Evolutionary conservation across 2,113 vertebrate species (phyloP).

Genomic region (Protobothrops mucrosquamatus): DNA sequence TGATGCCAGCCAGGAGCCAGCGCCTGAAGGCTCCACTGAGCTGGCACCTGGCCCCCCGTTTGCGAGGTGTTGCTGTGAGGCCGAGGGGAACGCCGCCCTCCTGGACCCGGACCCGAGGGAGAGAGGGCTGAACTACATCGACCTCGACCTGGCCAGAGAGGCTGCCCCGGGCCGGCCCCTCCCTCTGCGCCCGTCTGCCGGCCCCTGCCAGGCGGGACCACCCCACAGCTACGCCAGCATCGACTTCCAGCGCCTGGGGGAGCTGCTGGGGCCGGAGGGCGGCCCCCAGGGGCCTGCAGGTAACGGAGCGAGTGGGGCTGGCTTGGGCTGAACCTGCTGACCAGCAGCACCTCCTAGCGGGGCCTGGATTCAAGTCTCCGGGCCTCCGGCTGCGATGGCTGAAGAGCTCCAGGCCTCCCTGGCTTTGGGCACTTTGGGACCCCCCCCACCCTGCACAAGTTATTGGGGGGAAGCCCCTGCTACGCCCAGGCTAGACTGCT

Average conservation of each 20-base stretch:
- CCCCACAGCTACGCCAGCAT: constrained; percentile 79
- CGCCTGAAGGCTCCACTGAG: not conserved
- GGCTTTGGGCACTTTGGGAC: not conserved
- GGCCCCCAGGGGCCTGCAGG: constrained; percentile 68
- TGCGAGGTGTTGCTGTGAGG: constrained; percentile 65
- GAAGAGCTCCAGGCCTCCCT: not conserved
- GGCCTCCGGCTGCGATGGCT: not conserved
- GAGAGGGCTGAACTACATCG: constrained; percentile 81
- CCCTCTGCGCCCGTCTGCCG: not conserved
- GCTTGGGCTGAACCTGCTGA: not conserved
- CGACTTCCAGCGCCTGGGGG: constrained; percentile 78
- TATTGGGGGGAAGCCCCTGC: not conserved
- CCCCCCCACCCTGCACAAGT: not conserved
- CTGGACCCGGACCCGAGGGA: constrained; percentile 63
- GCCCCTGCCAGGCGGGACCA: constrained; percentile 17
- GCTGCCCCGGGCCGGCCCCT: not conserved
- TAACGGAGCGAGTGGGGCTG: constrained; percentile 28
- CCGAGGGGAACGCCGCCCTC: not conserved
- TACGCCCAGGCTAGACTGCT: no score
- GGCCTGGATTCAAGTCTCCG: not conserved
- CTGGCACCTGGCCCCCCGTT: not conserved
- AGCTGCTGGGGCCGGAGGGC: constrained; percentile 66
- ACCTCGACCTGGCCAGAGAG: constrained; percentile 74
- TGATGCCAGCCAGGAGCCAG: accelerated
- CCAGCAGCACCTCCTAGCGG: not conserved